Evolutionary conservation across 2,888 invertebrate species (phyloP), one percentile per base, ranked within the genome.

Genomic region (Lathronympha strigana): DNA sequence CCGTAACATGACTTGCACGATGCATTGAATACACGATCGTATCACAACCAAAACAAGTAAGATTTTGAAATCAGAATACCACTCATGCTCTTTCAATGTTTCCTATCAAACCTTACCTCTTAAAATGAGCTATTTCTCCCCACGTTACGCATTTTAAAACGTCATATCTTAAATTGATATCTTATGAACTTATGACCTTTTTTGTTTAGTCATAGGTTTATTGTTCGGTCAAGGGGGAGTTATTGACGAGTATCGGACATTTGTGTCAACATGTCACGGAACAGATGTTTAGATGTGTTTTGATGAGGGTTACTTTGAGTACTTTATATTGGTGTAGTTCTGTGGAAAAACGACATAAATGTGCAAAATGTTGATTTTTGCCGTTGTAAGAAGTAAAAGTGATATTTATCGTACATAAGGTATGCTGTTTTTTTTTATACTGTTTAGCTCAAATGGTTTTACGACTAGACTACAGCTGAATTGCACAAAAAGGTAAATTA

Each of bases 191-290:
- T 38, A 23, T 0, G 15, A 4, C 54, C 0, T 38, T 55, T 4
- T 28, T 15, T 13, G 2, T 11, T 15, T 15, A 11, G 0, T 0
- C 11, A 2, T 17, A 8, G 5, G 17, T 25, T 40, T 15, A 55
- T 25, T 54, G 38, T 38, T 21, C 25, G 55, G 17, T 55, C 40
- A 40, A 55, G 25, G 25, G 54, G 38, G 25, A 28, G 2, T 33
- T 51, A 51, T 51, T 33, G 51, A 51, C 31, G 25, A 21, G 21
- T 23, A 25, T 25, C 40, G 36, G 23, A 17, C 62, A 47, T 62
- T 62, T 47, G 28, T 45, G 40, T 55, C 40, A 55, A 55, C 40
- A 55, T 55, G 40, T 55, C 40, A 25, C 19, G 55, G 38, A 23
- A 25, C 54, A 54, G 25, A 54, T 40, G 54, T 40, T 25, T 11